These are phyloP conservation scores for Borostomias antarcticus DNA, from an alignment of 2,797 vertebrate species.

Conservation along the genomic window DNA sequence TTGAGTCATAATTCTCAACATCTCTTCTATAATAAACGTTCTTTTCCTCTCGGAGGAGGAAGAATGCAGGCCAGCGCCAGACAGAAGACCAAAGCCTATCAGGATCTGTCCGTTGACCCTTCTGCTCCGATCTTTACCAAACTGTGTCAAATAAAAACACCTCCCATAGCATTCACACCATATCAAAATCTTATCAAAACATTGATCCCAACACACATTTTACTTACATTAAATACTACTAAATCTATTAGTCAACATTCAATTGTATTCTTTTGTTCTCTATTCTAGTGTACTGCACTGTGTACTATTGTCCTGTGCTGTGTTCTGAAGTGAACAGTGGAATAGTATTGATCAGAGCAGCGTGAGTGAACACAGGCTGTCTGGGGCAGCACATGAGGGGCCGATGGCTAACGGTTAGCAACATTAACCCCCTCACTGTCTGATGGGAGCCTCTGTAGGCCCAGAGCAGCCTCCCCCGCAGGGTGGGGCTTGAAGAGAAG, in stretches of 20 bases:
- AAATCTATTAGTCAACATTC: too few species aligned
- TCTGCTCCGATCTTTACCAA: too few species aligned
- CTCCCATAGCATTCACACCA: too few species aligned
- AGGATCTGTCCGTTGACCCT: too few species aligned
- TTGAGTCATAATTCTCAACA: slow-evolving; percentile 52
- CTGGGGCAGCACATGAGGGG: slow-evolving; percentile 19
- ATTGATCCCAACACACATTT: too few species aligned
- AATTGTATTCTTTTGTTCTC: neutral
- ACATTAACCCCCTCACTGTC: slow-evolving; percentile 5
- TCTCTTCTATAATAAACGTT: slow-evolving; percentile 33
- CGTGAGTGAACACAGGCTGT: neutral
- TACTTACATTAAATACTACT: too few species aligned
- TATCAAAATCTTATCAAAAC: too few species aligned
- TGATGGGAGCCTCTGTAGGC: slow-evolving; percentile 2
- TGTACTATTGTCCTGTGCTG: neutral
- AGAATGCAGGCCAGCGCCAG: neutral
- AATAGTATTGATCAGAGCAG: too few species aligned
- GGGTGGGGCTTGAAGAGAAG: neutral
- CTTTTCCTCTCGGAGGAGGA: slow-evolving; percentile 13
- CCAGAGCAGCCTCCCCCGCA: neutral
- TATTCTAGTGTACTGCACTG: neutral
- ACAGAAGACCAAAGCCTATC: neutral
- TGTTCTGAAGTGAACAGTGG: neutral
- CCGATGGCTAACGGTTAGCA: neutral
- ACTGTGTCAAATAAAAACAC: too few species aligned